Evolutionary conservation across 2,797 vertebrate species (phyloP).

Genomic region (Erpetoichthys calabaricus): DNA sequence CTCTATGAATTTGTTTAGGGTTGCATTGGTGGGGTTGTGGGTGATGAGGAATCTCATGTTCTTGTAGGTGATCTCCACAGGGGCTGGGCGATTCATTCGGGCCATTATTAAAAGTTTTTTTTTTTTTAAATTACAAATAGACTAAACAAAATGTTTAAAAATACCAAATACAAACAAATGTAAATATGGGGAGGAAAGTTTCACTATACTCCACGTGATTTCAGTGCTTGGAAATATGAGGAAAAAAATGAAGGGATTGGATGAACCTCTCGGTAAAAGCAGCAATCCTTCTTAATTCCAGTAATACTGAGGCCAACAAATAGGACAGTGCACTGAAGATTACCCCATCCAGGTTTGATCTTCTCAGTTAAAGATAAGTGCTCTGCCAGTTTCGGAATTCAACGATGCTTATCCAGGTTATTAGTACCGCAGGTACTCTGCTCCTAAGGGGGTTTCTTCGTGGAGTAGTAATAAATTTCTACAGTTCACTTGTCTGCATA

Average conservation of each 20-base stretch:
- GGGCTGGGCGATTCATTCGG: slow-evolving; percentile 97
- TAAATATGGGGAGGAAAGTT: slow-evolving; percentile 34
- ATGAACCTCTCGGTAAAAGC: slow-evolving; percentile 62
- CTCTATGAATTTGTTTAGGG: slow-evolving; percentile 98
- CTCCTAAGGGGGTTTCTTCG: slow-evolving; percentile 68
- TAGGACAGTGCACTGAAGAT: slow-evolving; percentile 87
- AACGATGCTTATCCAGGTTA: slow-evolving; percentile 51
- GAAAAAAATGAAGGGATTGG: slow-evolving; percentile 14
- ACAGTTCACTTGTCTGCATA: slow-evolving; percentile 98
- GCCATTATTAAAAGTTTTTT: slow-evolving; percentile 61
- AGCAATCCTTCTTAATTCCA: slow-evolving; percentile 71
- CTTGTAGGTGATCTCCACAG: slow-evolving; percentile 98
- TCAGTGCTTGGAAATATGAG: slow-evolving; percentile 54
- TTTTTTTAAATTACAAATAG: slow-evolving; percentile 41
- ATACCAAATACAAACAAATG: slow-evolving; percentile 35
- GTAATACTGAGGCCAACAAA: slow-evolving; percentile 78
- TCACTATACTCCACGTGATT: slow-evolving; percentile 57
- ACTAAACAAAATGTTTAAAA: slow-evolving; percentile 32
- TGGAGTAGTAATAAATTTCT: slow-evolving; percentile 64
- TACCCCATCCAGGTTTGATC: slow-evolving; percentile 97
- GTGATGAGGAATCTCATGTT: slow-evolving; percentile 99
- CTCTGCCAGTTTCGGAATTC: slow-evolving; percentile 62
- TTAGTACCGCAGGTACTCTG: slow-evolving; percentile 22
- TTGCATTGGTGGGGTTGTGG: slow-evolving; percentile 97
- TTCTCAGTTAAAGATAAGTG: slow-evolving; percentile 60